Percentiles rank a stretch among this genome's conserved stretches.
These are phyloP conservation scores for Neopelma chrysocephalum DNA, from an alignment of 2,797 vertebrate species.

Conservation along the genomic window DNA sequence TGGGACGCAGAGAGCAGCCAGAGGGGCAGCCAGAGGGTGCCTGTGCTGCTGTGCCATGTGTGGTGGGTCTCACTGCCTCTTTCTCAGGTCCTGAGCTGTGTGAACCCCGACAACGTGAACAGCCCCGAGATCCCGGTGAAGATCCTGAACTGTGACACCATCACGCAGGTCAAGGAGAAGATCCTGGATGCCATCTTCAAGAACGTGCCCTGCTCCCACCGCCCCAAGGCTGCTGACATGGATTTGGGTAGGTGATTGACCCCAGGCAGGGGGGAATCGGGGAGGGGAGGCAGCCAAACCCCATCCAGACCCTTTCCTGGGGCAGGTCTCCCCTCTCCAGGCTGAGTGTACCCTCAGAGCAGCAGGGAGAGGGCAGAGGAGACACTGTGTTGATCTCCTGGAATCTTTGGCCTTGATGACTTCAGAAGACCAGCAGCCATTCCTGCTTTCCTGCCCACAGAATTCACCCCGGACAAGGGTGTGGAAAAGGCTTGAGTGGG, in stretches of 20 bases:
- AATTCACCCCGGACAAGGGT: background rate
- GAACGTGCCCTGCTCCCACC: slow-evolving; percentile 93
- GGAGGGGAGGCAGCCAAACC: background rate
- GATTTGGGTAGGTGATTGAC: slow-evolving; percentile 85
- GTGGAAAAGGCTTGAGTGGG: background rate
- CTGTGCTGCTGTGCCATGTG: background rate
- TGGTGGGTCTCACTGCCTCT: background rate
- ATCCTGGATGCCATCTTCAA: slow-evolving; percentile 98
- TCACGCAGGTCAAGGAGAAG: slow-evolving; percentile 98
- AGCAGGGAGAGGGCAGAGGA: background rate
- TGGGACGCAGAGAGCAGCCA: accelerated
- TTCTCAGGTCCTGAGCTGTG: slow-evolving; percentile 91
- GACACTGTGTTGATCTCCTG: background rate
- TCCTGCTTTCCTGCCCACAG: background rate
- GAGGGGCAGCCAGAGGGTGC: background rate
- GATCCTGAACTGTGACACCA: slow-evolving; percentile 95
- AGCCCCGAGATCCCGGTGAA: slow-evolving; percentile 95
- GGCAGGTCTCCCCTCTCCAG: background rate
- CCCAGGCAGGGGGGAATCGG: accelerated
- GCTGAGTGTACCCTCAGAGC: background rate
- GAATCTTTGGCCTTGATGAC: background rate
- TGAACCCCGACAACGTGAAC: slow-evolving; percentile 94
- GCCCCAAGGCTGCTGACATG: slow-evolving; percentile 96
- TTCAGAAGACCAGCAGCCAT: background rate
- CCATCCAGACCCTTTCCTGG: background rate